Base-by-base conservation (phyloP, 2,888 invertebrate genomes). In the Anodontia alba region DNA sequence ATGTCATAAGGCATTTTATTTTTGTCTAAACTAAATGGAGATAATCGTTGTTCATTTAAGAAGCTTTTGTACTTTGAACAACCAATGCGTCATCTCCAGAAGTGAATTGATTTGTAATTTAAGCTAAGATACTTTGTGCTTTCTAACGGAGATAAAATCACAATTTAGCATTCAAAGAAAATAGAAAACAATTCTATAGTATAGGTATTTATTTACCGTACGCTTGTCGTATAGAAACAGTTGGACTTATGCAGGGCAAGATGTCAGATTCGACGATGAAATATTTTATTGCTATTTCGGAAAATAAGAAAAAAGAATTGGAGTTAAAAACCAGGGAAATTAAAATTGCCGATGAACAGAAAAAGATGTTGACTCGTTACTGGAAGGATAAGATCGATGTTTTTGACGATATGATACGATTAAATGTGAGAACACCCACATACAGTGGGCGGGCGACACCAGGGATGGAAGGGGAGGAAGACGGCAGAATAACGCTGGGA, bases 351-450 rank as follows among this genome's bases (percentile, higher is more conserved):
- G 81, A 76, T 49, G 74, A 81, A 12, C 83, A 87, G 70, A 86
- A 83, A 71, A 80, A 81, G 62, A 85, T 83, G 77, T 75, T 89
- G 8, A 80, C 87, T n/a, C 78, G 77, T 57, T 87, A 86, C 43
- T 89, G 89, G 89, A 88, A 88, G 38, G 87, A 88, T 66, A 89
- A 89, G 31, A 87, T 83, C 15, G 82, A 84, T 73, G 69, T 89
- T 12, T 84, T 89, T 73, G 88, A 89, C 68, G 89, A 89, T 20
- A 80, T 89, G 76, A 87, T 89, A 29, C 68, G 86, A 17, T 49
- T 89, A 15, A 85, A 89, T 66, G 89, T 89, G 0, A 84, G 83
- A 74, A 89, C 89, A 15, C 88, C 86, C 1, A 54, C 78, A 31
- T 83, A 83, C 49, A 33, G 51, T 31, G 79, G 81, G 26, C n/a